A percentile compares a stretch with the other conserved stretches of the same genome.
These are phyloP conservation scores for Pygmarrhopalites habei DNA, from an alignment of 1,140 invertebrate genomes.

Conservation along the genomic window DNA sequence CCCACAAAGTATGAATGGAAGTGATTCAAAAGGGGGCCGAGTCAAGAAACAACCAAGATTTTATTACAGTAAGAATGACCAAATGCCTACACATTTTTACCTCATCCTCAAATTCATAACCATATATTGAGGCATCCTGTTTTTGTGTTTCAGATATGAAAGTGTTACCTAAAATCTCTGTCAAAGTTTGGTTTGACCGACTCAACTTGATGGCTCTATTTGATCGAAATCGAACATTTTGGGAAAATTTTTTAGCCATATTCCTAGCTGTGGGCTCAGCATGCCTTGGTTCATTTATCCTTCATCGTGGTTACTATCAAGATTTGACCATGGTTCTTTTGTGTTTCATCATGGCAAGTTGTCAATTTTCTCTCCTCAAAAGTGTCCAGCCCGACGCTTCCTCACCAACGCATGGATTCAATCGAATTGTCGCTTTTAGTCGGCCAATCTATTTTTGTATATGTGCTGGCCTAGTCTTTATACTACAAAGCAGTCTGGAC, in stretches of 20 bases:
- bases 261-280: constrained; percentile 78
- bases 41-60: constrained; percentile 29
- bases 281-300: constrained; percentile 70
- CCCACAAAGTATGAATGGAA: constrained; percentile 1
- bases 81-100: no score
- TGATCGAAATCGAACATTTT: constrained; percentile 79
- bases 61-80: constrained; percentile 37
- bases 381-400: constrained; percentile 98
- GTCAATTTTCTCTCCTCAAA: constrained; percentile 95
- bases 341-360: constrained; percentile 92
- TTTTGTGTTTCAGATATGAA: no score
- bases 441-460: constrained; percentile 93
- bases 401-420: constrained; percentile 96
- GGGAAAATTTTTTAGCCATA: constrained; percentile 77
- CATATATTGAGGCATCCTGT: no score
- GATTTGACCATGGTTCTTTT: constrained; percentile 91
- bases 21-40: constrained; percentile 3
- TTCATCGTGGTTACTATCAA: constrained; percentile 78
- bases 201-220: constrained; percentile 83
- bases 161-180: constrained; percentile 22
- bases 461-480: constrained; percentile 64
- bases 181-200: constrained; percentile 67
- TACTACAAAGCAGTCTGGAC: constrained; percentile 54
- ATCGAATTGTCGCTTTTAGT: constrained; percentile 85
- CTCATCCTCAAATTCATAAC: no score